Conservation (phyloP, 2,797 vertebrate species). For the Pangasius macronema region DNA sequence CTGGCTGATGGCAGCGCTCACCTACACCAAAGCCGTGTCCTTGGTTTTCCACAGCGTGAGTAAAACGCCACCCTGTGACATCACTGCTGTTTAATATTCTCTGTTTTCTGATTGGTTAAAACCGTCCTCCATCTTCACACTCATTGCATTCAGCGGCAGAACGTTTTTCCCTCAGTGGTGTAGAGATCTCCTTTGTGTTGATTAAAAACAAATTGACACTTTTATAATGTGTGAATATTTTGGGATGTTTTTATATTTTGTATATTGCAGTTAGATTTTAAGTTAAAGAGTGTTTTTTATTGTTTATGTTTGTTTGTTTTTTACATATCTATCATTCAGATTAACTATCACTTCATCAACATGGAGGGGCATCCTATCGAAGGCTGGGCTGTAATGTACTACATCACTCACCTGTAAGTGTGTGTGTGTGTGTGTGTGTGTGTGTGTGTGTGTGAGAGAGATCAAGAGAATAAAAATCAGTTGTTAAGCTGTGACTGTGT, state of each 20-base stretch:
- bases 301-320: neutral
- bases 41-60: slow-evolving; percentile 86
- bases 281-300: neutral
- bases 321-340: slow-evolving; percentile 65
- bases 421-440: slow-evolving; percentile 38
- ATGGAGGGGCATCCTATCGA: slow-evolving; percentile 80
- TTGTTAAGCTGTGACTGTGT: no score
- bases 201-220: neutral
- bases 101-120: slow-evolving; percentile 18
- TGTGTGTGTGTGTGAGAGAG: slow-evolving; percentile 9
- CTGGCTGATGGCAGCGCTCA: slow-evolving; percentile 85
- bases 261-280: neutral
- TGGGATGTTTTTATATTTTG: no score
- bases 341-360: slow-evolving; percentile 88
- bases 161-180: neutral
- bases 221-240: no score
- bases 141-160: slow-evolving; percentile 59
- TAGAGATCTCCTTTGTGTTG: neutral
- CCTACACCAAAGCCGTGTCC: slow-evolving; percentile 81
- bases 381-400: slow-evolving; percentile 85
- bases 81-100: neutral
- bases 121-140: neutral
- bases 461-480: neutral
- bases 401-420: slow-evolving; percentile 81
- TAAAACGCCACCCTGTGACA: slow-evolving; percentile 70